Conservation (phyloP, 2,113 vertebrate species). For the Dromas ardeola region DNA sequence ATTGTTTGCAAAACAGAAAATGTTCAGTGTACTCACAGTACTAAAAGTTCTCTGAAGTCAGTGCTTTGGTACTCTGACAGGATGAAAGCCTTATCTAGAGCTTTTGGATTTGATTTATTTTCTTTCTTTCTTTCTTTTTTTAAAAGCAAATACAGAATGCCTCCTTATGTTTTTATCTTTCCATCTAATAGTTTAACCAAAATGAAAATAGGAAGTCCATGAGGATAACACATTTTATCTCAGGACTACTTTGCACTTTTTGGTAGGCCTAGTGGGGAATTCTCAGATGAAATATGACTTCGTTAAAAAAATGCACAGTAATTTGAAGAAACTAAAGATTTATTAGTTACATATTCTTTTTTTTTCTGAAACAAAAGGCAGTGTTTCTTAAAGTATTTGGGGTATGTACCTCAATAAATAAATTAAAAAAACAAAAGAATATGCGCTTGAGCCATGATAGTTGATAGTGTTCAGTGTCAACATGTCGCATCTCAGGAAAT, state of each 20-base stretch:
- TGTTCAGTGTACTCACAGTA: neutral
- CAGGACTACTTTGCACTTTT: neutral
- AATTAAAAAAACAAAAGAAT: neutral
- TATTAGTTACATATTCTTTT: neutral
- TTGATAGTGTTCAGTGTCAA: fast-evolving
- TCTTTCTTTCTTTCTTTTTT: fast-evolving
- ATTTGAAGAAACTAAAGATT: neutral
- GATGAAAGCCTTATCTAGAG: neutral
- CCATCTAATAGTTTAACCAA: neutral
- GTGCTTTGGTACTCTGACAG: neutral
- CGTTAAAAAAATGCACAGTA: neutral
- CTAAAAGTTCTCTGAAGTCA: neutral
- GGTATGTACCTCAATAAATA: neutral
- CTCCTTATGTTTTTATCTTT: neutral
- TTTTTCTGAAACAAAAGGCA: neutral
- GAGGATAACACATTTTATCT: neutral
- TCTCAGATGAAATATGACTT: neutral
- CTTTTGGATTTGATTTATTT: neutral
- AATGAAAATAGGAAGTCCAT: neutral
- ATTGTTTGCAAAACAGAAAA: constrained; percentile 16
- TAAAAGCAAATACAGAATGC: neutral
- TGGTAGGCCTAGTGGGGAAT: neutral
- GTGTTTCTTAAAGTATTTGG: neutral
- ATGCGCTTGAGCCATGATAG: neutral
- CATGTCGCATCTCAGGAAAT: neutral